A percentile compares a stretch with the other conserved stretches of the same genome.
These are phyloP conservation scores for Lycophotia porphyrea DNA, from an alignment of 2,888 invertebrate species.

Conservation along the genomic window DNA sequence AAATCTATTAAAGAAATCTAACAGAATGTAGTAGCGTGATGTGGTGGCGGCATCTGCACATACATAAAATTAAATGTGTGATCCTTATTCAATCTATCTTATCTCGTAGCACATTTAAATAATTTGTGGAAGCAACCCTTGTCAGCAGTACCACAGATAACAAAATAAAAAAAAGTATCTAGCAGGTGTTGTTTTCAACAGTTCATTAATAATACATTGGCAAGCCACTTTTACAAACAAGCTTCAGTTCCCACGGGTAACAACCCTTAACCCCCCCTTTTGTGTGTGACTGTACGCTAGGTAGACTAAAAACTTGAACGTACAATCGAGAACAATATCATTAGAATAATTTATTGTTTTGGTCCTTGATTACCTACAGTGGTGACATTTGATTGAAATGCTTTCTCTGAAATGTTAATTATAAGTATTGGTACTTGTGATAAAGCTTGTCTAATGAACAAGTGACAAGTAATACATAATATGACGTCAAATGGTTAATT, in stretches of 20 bases:
- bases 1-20: too few species aligned
- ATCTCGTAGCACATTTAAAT: background rate
- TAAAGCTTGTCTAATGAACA: background rate
- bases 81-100: background rate
- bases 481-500: background rate
- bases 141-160: background rate
- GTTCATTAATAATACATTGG: slow-evolving; percentile 61
- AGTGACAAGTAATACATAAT: background rate
- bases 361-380: background rate
- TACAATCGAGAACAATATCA: slow-evolving; percentile 17
- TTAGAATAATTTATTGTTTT: slow-evolving; percentile 1
- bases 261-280: slow-evolving; percentile 26
- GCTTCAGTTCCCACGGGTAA: slow-evolving; percentile 27
- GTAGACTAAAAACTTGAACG: slow-evolving; percentile 18
- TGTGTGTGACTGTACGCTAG: slow-evolving; percentile 21
- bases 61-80: background rate
- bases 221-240: slow-evolving; percentile 36
- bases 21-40: too few species aligned
- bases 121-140: slow-evolving; percentile 18
- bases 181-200: slow-evolving; percentile 56
- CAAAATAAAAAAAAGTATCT: slow-evolving; percentile 4
- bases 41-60: too few species aligned
- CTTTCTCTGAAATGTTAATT: background rate
- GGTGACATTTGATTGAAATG: slow-evolving; percentile 12
- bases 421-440: background rate